Evolutionary conservation across 2,797 vertebrate genomes (phyloP).

Genomic region (Uromys caudimaculatus): DNA sequence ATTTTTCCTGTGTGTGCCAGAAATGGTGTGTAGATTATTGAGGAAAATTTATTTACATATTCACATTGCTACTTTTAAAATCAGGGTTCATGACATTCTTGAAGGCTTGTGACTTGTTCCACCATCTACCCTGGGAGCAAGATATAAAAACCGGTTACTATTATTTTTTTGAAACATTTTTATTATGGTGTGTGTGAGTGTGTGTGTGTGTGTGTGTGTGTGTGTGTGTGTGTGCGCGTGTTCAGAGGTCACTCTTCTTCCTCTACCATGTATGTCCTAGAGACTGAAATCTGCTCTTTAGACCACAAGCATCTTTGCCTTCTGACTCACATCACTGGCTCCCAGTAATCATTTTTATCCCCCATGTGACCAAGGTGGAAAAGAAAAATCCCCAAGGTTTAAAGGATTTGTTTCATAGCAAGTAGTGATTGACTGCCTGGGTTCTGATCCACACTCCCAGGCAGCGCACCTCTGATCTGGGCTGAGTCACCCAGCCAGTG

Average conservation of each 20-base stretch:
- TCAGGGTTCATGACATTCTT: background rate
- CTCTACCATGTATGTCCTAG: background rate
- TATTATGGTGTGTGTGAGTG: background rate
- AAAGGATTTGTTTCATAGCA: slow-evolving; percentile 55
- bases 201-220: background rate
- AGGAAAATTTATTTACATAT: slow-evolving; percentile 16
- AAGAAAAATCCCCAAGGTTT: slow-evolving; percentile 45
- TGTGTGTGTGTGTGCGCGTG: background rate
- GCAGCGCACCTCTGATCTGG: background rate
- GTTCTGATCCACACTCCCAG: background rate
- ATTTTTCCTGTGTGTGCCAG: background rate
- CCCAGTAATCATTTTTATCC: background rate
- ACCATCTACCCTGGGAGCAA: background rate
- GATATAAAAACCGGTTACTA: background rate
- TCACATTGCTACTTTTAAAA: background rate
- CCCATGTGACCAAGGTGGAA: background rate
- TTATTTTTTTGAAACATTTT: background rate
- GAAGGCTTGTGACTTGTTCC: background rate
- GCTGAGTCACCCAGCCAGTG: background rate
- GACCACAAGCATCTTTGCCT: background rate
- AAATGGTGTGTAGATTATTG: background rate
- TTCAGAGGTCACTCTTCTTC: background rate
- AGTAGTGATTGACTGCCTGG: background rate
- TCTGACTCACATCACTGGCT: background rate
- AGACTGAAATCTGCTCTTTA: background rate